phyloP scores from a whole-genome alignment of 1,140 invertebrate species.

The Drosophila oshimai region DNA sequence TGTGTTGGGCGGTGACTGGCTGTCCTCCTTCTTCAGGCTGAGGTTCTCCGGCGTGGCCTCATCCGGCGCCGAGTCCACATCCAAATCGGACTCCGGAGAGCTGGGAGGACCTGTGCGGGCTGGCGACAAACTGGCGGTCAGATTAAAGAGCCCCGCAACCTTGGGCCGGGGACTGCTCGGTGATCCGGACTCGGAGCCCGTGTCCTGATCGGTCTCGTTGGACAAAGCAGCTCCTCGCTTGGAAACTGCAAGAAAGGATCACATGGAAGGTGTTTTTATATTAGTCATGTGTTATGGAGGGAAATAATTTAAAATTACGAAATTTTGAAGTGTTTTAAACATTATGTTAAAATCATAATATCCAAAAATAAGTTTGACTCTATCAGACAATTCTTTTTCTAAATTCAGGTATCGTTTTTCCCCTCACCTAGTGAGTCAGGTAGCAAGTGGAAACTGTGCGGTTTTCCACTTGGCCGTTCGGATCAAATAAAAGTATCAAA shows the following conservation, averaged over 20 bases:
- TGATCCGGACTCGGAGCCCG: conserved; percentile 83
- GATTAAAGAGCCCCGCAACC: conserved; percentile 80
- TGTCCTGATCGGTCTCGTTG: conserved; percentile 82
- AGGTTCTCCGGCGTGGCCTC: conserved; percentile 86
- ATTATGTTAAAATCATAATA: neutral
- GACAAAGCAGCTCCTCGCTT: conserved; percentile 84
- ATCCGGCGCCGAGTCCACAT: conserved; percentile 84
- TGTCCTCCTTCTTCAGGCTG: conserved; percentile 84
- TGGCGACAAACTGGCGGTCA: conserved; percentile 82
- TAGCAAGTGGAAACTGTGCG: conserved; percentile 57
- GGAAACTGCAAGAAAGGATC: conserved; percentile 81
- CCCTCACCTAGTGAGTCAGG: conserved; percentile 10
- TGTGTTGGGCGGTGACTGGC: conserved; percentile 75
- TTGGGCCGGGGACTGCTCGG: conserved; percentile 83
- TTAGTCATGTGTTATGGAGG: conserved; percentile 1
- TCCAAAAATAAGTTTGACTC: neutral
- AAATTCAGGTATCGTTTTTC: neutral
- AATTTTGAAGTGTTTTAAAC: neutral
- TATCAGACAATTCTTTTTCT: neutral
- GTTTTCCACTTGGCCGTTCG: conserved; percentile 56
- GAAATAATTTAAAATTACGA: too few species aligned
- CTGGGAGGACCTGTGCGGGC: conserved; percentile 82
- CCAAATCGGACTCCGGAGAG: conserved; percentile 84
- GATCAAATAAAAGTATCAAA: conserved; percentile 77
- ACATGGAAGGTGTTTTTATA: neutral